Evolutionary conservation across 2,113 vertebrate genomes (phyloP).

Genomic region (Psilopogon haemacephalus): DNA sequence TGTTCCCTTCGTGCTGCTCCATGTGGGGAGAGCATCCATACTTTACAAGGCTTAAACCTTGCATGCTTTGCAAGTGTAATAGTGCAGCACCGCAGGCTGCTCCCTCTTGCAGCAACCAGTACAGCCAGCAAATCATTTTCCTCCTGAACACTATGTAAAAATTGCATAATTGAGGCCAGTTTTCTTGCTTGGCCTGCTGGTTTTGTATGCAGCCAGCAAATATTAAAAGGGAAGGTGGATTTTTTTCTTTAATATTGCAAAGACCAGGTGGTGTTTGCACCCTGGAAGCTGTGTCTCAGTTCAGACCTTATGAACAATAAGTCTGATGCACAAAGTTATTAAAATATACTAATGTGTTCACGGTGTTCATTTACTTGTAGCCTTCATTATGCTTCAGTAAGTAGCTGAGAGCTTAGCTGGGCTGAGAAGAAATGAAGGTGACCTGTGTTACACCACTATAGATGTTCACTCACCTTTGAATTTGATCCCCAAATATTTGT

Average conservation of each 20-base stretch:
- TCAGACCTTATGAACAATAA: not conserved
- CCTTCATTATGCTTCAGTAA: not conserved
- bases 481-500: not conserved
- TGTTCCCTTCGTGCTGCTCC: not conserved
- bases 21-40: not conserved
- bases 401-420: not conserved
- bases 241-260: not conserved
- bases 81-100: not conserved
- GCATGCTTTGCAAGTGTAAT: not conserved
- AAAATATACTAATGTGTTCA: not conserved
- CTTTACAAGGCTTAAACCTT: not conserved
- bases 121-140: not conserved
- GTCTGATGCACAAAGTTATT: not conserved
- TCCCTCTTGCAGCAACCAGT: not conserved
- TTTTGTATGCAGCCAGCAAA: not conserved
- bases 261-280: not conserved
- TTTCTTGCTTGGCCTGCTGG: not conserved
- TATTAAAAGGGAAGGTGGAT: not conserved
- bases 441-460: not conserved
- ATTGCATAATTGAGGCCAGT: not conserved
- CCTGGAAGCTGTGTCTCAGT: not conserved
- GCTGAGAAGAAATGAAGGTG: not conserved
- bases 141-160: not conserved
- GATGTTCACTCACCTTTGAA: not conserved
- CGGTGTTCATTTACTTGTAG: not conserved